A percentile compares a stretch with the other conserved stretches of the same genome.
phyloP scores from a whole-genome alignment of 2,888 invertebrate genomes.

The Pseudococcus viburni region DNA sequence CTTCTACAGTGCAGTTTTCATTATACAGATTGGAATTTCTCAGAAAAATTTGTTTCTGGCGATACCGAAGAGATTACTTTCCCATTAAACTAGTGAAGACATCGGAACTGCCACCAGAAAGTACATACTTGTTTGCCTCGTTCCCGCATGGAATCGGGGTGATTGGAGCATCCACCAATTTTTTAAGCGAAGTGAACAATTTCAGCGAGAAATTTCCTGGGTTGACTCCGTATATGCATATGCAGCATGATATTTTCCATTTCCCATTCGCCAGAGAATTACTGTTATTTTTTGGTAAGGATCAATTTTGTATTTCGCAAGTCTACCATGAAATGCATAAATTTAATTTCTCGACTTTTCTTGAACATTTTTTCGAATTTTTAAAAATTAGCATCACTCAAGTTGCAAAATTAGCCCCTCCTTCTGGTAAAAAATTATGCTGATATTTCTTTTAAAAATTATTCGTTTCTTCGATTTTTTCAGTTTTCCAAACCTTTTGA shows the following conservation, averaged over 20 bases:
- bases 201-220: slow-evolving; percentile 77
- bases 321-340: too few species aligned
- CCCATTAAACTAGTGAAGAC: slow-evolving; percentile 88
- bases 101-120: slow-evolving; percentile 82
- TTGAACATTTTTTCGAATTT: too few species aligned
- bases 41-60: slow-evolving; percentile 80
- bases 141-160: slow-evolving; percentile 94
- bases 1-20: background rate
- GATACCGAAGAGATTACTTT: slow-evolving; percentile 85
- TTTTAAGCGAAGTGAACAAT: slow-evolving; percentile 79
- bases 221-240: slow-evolving; percentile 76
- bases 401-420: background rate
- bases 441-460: too few species aligned
- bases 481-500: too few species aligned
- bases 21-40: slow-evolving; percentile 77
- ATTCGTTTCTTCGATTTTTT: too few species aligned
- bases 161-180: slow-evolving; percentile 84
- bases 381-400: background rate
- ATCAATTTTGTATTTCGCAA: slow-evolving; percentile 5
- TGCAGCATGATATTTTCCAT: slow-evolving; percentile 81
- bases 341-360: too few species aligned
- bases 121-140: slow-evolving; percentile 87
- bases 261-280: slow-evolving; percentile 83
- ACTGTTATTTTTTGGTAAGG: slow-evolving; percentile 75
- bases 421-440: too few species aligned